Evolutionary conservation across 2,888 invertebrate genomes (phyloP), one percentile per base, ranked within the genome.

Genomic region (Heliconius ismenius): DNA sequence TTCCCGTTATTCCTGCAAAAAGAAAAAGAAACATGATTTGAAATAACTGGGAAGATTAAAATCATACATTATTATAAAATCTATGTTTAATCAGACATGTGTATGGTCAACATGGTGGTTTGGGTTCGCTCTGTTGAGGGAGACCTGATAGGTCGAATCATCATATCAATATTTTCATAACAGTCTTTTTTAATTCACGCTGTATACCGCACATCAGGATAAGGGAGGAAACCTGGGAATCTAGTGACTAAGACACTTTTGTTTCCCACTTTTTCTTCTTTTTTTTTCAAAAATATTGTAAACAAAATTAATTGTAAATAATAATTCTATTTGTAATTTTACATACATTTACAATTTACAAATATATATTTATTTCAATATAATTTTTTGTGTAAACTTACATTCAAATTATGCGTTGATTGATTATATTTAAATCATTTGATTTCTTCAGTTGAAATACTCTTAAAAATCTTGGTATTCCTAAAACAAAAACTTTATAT

Each of bases 41-140:
- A 10, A n/a, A n/a, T 58, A n/a, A 58, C 58, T 58, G n/a, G 58
- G n/a, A 58, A 21, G n/a, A 58, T 58, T 9, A n/a, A 58, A 58
- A 21, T 58, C 9, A n/a, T 58, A n/a, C 1, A 10, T 58, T 11
- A n/a, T n/a, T 10, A n/a, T 58, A 58, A n/a, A 58, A 58, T n/a
- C 10, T n/a, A n/a, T n/a, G n/a, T n/a, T 39, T 58, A 11, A 58
- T 58, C 58, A 58, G 58, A 58, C 58, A n/a, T 10, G 1, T n/a
- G n/a, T n/a, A 9, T 58, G n/a, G 84, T 88, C 87, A 89, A 88
- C 88, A 89, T 86, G 88, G 85, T 88, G 80, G 64, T 79, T 80
- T 90, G 90, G 92, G 92, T 92, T 92, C 92, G n/a, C 92, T 92
- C 92, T 92, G 92, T 82, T 85, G 92, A 92, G 92, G 92, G 92